phyloP scores from a whole-genome alignment of 2,113 vertebrate species.

The Toxotes chatareus region DNA sequence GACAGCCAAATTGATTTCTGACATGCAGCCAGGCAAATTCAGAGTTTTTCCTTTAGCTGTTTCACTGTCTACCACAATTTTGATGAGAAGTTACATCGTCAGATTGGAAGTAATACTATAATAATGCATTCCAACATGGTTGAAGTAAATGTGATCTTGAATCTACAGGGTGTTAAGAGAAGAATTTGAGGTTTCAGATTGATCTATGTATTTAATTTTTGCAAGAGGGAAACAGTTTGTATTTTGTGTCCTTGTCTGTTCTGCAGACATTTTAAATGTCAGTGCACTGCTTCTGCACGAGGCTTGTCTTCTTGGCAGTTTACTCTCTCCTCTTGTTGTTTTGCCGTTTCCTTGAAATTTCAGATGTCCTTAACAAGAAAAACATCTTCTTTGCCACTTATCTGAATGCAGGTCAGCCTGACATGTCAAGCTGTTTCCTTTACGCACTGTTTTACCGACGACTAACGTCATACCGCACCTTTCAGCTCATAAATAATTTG shows the following conservation, averaged over 20 bases:
- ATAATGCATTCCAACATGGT: too few species aligned
- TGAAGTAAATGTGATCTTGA: too few species aligned
- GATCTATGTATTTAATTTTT: background rate
- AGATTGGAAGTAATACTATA: too few species aligned
- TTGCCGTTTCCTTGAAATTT: background rate
- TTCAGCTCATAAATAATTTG: background rate
- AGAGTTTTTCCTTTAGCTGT: too few species aligned
- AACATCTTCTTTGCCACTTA: background rate
- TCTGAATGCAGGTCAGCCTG: background rate
- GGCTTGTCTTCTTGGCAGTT: background rate
- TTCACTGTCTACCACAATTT: too few species aligned
- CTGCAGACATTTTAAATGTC: conserved; percentile 2
- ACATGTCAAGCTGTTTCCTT: conserved; percentile 21
- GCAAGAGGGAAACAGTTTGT: background rate
- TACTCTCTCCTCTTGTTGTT: background rate
- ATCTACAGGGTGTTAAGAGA: too few species aligned
- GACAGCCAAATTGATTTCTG: background rate
- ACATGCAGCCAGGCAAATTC: background rate
- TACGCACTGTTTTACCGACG: accelerated
- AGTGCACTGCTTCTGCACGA: background rate
- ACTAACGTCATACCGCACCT: background rate
- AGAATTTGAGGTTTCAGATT: too few species aligned
- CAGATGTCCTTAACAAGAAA: background rate
- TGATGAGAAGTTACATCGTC: too few species aligned
- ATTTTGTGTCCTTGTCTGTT: background rate